Conservation (phyloP, 1,140 invertebrate species). For the Branchinecta lynchi region DNA sequence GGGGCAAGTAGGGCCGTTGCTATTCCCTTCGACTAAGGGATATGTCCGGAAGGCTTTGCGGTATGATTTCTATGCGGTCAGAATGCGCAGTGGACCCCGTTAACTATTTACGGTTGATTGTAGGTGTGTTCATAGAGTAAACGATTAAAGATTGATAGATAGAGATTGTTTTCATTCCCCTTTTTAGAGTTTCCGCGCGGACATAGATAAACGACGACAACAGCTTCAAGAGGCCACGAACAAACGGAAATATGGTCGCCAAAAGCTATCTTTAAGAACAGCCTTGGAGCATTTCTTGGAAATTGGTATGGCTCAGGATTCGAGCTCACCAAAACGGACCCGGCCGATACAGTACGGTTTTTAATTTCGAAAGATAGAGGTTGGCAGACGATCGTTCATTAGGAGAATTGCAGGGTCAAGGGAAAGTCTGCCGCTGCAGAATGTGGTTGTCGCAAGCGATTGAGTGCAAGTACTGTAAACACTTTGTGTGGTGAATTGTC, state of each 20-base stretch:
- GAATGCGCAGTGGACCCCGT: not conserved
- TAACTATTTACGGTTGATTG: not conserved
- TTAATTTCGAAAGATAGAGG: slow-evolving; percentile 7
- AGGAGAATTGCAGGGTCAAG: not conserved
- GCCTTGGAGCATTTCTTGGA: not conserved
- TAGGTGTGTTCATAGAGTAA: not conserved
- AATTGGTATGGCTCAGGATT: not conserved
- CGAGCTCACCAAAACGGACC: not conserved
- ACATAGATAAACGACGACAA: not conserved
- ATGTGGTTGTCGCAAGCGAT: too few species aligned
- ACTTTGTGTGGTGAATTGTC: too few species aligned
- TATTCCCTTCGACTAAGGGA: not conserved
- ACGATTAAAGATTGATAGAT: too few species aligned
- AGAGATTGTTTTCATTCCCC: too few species aligned
- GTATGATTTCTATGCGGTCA: not conserved
- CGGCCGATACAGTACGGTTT: not conserved
- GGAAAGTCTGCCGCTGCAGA: too few species aligned
- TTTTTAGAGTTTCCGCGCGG: not conserved
- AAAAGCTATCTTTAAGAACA: not conserved
- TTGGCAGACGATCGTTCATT: not conserved
- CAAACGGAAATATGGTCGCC: not conserved
- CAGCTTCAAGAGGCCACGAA: not conserved
- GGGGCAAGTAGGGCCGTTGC: not conserved
- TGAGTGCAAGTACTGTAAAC: too few species aligned
- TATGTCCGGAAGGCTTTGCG: not conserved